Evolutionary conservation across 2,888 invertebrate species (phyloP).

Genomic region (Myathropa florea): DNA sequence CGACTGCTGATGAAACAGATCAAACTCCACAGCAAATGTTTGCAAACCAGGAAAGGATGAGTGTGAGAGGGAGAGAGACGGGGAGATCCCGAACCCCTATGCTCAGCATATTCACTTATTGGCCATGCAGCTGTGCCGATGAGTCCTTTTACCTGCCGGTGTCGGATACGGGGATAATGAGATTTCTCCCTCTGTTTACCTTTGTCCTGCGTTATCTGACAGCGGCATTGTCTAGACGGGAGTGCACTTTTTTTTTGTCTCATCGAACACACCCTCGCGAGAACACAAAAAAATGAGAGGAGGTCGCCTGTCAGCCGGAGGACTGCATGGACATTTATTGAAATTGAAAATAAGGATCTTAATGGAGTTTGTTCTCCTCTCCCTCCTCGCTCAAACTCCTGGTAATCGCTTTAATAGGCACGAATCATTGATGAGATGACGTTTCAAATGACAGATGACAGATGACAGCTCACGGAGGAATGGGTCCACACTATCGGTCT

Average conservation of each 20-base stretch:
- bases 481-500: not conserved
- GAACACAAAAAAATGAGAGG: constrained; percentile 7
- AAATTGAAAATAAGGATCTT: constrained; percentile 15
- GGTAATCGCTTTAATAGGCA: not conserved
- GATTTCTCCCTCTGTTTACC: not conserved
- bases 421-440: not conserved
- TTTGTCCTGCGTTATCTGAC: constrained; percentile 40
- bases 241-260: constrained; percentile 41
- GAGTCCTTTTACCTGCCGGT: constrained; percentile 59
- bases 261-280: constrained; percentile 43
- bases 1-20: constrained; percentile 34
- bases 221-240: constrained; percentile 61
- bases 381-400: not conserved
- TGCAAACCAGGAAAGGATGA: constrained; percentile 38
- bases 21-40: constrained; percentile 36
- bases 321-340: not conserved
- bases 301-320: not conserved
- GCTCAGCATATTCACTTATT: constrained; percentile 27
- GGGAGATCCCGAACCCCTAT: constrained; percentile 15
- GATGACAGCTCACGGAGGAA: not conserved
- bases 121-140: constrained; percentile 41
- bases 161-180: constrained; percentile 24
- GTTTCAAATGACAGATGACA: no score
- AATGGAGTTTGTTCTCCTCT: constrained; percentile 24
- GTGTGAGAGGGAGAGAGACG: not conserved